These are phyloP conservation scores for Actias luna DNA, from an alignment of 2,888 invertebrate genomes.

Conservation along the genomic window DNA sequence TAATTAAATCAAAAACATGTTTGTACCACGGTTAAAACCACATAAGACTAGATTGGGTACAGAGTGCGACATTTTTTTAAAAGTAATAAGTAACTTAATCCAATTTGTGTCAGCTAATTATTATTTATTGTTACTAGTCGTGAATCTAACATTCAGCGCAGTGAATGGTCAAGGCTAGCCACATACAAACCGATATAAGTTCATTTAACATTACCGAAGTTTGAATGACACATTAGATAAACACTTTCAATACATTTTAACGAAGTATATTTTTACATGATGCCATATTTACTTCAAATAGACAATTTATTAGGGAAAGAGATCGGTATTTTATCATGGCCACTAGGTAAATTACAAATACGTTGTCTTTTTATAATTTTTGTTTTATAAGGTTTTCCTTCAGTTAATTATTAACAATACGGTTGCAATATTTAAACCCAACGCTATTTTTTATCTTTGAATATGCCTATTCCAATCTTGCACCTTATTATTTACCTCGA, in stretches of 20 bases:
- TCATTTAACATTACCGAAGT: neutral
- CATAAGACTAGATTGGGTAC: too few species aligned
- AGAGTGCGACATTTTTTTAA: neutral
- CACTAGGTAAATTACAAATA: too few species aligned
- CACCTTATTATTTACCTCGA: slow-evolving; percentile 1
- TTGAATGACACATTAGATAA: neutral
- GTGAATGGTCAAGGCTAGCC: neutral
- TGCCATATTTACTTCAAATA: too few species aligned
- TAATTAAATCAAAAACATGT: too few species aligned
- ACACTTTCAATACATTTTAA: neutral
- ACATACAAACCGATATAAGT: neutral
- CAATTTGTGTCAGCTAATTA: neutral
- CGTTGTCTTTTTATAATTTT: too few species aligned
- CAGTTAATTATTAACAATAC: neutral
- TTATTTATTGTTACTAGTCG: neutral
- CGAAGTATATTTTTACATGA: too few species aligned
- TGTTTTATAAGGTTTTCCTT: neutral
- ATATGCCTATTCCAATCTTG: neutral
- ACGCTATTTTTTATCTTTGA: too few species aligned
- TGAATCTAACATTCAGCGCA: neutral
- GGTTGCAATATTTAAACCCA: too few species aligned
- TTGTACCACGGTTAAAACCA: too few species aligned
- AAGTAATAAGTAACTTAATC: neutral
- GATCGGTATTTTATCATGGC: neutral
- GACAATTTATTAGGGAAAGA: too few species aligned